These are phyloP conservation scores for Sebastes vulpes DNA, from an alignment of 2,797 vertebrate genomes.

Conservation along the genomic window DNA sequence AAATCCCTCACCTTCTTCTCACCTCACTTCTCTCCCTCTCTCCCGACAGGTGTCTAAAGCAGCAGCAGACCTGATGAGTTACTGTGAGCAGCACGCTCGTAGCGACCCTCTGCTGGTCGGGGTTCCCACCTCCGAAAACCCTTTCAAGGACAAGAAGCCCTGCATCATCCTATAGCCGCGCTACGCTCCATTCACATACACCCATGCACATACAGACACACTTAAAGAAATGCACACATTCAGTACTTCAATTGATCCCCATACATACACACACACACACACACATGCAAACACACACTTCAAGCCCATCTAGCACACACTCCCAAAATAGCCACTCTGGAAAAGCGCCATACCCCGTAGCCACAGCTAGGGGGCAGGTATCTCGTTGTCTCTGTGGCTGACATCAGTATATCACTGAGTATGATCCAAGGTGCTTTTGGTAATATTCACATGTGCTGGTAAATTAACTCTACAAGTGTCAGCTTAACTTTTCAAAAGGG, in stretches of 20 bases:
- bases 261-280: not conserved
- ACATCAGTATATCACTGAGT: constrained; percentile 68
- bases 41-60: constrained; percentile 93
- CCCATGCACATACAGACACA: constrained; percentile 13
- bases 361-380: constrained; percentile 65
- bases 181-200: constrained; percentile 18
- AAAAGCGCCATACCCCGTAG: constrained; percentile 75
- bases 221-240: constrained; percentile 6
- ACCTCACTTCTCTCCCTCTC: not conserved
- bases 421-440: constrained; percentile 77
- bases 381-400: constrained; percentile 57
- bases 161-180: constrained; percentile 94
- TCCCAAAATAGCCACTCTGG: constrained; percentile 75
- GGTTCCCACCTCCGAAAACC: constrained; percentile 95
- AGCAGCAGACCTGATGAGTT: constrained; percentile 95
- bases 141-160: constrained; percentile 99
- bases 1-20: not conserved
- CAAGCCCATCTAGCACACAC: constrained; percentile 1
- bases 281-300: constrained; percentile 21
- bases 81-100: constrained; percentile 96
- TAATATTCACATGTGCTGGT: constrained; percentile 74
- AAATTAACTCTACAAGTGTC: constrained; percentile 62
- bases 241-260: constrained; percentile 17
- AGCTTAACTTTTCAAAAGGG: constrained; percentile 67
- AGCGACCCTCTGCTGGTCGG: constrained; percentile 95